Evolutionary conservation across 1,140 invertebrate genomes (phyloP).

Genomic region (Euglossa dilemma): DNA sequence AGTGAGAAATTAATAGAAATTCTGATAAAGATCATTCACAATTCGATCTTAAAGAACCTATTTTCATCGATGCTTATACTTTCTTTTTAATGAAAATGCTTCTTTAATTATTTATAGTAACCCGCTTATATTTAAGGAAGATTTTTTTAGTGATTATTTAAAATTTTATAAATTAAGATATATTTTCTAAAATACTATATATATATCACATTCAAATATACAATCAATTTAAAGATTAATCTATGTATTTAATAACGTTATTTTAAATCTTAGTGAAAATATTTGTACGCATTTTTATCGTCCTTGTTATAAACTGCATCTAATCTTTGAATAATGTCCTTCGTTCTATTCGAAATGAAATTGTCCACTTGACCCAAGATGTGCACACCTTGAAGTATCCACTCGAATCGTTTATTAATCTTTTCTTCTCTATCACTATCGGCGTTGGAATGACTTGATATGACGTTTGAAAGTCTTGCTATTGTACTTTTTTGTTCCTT

Average conservation of each 20-base stretch:
- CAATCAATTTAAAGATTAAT: neutral
- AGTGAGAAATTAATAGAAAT: constrained; percentile 17
- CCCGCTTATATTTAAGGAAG: no score
- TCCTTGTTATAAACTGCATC: constrained; percentile 69
- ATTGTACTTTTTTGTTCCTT: constrained; percentile 61
- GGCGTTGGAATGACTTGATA: constrained; percentile 2
- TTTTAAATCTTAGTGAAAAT: neutral
- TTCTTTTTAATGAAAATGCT: constrained; percentile 21
- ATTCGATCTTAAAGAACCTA: constrained; percentile 2
- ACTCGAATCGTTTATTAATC: constrained; percentile 72
- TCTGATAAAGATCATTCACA: constrained; percentile 40
- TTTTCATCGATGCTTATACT: neutral
- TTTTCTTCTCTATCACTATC: constrained; percentile 51
- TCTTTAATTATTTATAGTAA: constrained; percentile 10
- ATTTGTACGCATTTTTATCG: constrained; percentile 29
- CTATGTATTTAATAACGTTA: neutral
- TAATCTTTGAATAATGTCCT: constrained; percentile 69
- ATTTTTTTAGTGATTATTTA: neutral
- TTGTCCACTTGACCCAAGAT: constrained; percentile 74
- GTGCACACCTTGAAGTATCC: constrained; percentile 73
- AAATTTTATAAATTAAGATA: neutral
- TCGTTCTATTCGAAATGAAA: constrained; percentile 72
- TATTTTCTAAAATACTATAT: neutral
- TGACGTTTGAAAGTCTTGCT: constrained; percentile 47
- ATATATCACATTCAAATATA: neutral